Percentiles rank a stretch among this genome's conserved stretches.
These are phyloP conservation scores for Rhinoderma darwinii DNA, from an alignment of 2,113 vertebrate species.

Conservation along the genomic window DNA sequence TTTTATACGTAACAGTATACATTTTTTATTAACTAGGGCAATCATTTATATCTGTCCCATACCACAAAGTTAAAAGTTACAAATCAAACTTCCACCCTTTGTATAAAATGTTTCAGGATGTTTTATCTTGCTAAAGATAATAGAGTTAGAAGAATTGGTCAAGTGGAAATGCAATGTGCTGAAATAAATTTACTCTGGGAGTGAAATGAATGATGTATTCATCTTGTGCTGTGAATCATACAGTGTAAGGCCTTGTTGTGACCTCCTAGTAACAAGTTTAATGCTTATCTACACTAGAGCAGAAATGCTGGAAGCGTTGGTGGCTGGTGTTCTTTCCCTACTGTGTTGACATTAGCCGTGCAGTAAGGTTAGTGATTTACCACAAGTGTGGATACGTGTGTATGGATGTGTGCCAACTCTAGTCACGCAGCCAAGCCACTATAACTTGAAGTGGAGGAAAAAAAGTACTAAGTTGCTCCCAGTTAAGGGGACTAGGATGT, in stretches of 20 bases:
- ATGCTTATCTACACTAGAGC: constrained; percentile 45
- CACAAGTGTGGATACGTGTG: constrained; percentile 23
- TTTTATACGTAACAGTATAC: constrained; percentile 13
- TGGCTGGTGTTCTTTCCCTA: background rate
- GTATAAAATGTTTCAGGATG: constrained; percentile 55
- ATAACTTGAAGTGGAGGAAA: background rate
- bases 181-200: background rate
- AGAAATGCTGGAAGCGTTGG: background rate
- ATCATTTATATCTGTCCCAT: constrained; percentile 5
- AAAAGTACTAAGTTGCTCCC: background rate
- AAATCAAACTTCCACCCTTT: constrained; percentile 41
- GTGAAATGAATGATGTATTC: constrained; percentile 37
- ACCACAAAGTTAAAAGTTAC: constrained; percentile 9
- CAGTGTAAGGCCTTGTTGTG: background rate
- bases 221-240: constrained; percentile 40
- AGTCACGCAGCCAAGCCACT: background rate
- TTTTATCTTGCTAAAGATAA: constrained; percentile 45
- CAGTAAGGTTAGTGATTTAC: constrained; percentile 43
- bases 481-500: constrained; percentile 4
- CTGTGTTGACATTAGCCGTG: background rate
- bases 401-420: background rate
- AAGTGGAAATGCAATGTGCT: constrained; percentile 6
- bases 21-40: background rate
- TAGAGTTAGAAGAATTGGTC: background rate
- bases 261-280: background rate